These are phyloP conservation scores for Rutpela maculata DNA, from an alignment of 2,888 invertebrate genomes.

Conservation along the genomic window DNA sequence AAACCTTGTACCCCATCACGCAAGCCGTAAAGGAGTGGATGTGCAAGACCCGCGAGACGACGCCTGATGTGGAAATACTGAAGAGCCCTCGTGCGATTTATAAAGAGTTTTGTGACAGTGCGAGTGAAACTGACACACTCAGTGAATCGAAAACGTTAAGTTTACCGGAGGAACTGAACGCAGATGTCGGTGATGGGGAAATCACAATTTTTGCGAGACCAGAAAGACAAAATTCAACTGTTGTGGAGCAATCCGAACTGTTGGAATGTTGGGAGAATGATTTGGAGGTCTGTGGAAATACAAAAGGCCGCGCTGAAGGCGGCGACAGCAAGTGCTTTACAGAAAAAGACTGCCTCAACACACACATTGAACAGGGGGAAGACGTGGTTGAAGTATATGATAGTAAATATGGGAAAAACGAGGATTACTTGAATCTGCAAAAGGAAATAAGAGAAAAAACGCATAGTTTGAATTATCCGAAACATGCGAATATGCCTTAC, in stretches of 20 bases:
- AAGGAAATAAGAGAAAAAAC: constrained; percentile 62
- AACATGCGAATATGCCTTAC: constrained; percentile 69
- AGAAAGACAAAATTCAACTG: constrained; percentile 39
- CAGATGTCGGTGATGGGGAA: constrained; percentile 56
- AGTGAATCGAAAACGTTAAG: constrained; percentile 49
- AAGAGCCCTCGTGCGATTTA: constrained; percentile 71
- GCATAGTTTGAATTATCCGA: constrained; percentile 56
- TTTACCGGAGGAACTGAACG: constrained; percentile 34
- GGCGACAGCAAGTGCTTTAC: constrained; percentile 14
- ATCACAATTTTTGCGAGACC: constrained; percentile 56
- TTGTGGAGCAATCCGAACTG: constrained; percentile 72
- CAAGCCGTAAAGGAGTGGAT: constrained; percentile 80
- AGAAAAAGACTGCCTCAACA: constrained; percentile 26
- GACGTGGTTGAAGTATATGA: constrained; percentile 69
- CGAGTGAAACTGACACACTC: constrained; percentile 59
- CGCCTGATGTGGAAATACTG: constrained; percentile 72
- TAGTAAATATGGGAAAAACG: constrained; percentile 71
- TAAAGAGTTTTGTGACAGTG: constrained; percentile 66
- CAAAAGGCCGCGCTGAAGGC: constrained; percentile 37
- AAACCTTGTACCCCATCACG: constrained; percentile 74
- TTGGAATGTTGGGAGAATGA: constrained; percentile 74
- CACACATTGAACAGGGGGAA: constrained; percentile 58
- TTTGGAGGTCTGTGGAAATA: constrained; percentile 35
- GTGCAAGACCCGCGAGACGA: constrained; percentile 71
- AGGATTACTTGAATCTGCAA: constrained; percentile 69